Evolutionary conservation across 2,888 invertebrate species (phyloP).

Genomic region (Thereva unica): DNA sequence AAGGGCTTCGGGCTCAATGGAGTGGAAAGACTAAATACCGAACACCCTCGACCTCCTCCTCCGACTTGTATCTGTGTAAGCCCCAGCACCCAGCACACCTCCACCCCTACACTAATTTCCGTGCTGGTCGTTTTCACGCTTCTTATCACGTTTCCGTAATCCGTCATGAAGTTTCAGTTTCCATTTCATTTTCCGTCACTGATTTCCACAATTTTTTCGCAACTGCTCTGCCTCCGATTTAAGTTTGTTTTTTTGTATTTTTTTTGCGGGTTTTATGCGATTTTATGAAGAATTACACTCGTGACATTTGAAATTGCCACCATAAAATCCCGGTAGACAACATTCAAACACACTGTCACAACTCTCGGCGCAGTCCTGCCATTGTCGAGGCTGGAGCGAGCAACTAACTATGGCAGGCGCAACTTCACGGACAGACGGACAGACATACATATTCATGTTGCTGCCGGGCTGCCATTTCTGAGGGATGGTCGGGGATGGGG

Average conservation of each 20-base stretch:
- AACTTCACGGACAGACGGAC: neutral
- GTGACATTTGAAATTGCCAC: constrained; percentile 15
- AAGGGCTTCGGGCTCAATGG: too few species aligned
- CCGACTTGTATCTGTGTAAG: neutral
- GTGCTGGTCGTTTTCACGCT: constrained; percentile 15
- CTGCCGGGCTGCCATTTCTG: too few species aligned
- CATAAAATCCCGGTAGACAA: too few species aligned
- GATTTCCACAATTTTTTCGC: constrained; percentile 6
- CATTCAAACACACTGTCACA: too few species aligned
- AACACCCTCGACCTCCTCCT: too few species aligned
- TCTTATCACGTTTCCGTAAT: constrained; percentile 1
- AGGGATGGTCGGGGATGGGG: too few species aligned
- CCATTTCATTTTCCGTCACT: neutral
- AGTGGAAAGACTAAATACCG: too few species aligned
- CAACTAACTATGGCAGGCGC: too few species aligned
- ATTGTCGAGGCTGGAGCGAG: too few species aligned
- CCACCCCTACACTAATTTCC: constrained; percentile 9
- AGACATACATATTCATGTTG: constrained; percentile 2
- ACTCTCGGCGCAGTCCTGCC: too few species aligned
- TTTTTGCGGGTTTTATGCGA: constrained; percentile 3
- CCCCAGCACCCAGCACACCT: neutral
- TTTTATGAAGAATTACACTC: constrained; percentile 20
- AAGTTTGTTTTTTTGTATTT: constrained; percentile 8
- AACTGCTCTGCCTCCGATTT: constrained; percentile 10
- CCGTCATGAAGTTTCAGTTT: neutral